These are phyloP conservation scores for Bombus pascuorum DNA, from an alignment of 1,140 invertebrate species.

Conservation along the genomic window DNA sequence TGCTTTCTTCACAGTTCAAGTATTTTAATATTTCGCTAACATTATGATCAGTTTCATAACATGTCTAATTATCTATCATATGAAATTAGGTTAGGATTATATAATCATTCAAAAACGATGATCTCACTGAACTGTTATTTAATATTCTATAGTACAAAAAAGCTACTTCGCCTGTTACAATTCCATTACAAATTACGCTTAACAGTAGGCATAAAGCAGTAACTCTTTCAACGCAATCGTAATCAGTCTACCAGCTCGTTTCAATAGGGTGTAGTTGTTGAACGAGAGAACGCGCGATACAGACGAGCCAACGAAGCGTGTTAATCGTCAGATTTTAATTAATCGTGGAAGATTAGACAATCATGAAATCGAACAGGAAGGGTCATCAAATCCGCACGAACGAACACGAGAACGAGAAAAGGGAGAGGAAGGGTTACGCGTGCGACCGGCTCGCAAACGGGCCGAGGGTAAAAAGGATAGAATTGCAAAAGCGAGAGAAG, in stretches of 20 bases:
- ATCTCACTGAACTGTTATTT: neutral
- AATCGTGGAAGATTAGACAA: slow-evolving; percentile 60
- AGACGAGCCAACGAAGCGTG: neutral
- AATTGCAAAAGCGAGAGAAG: slow-evolving; percentile 68
- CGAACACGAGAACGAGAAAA: slow-evolving; percentile 47
- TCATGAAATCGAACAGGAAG: slow-evolving; percentile 64
- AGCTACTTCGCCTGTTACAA: neutral
- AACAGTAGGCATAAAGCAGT: neutral
- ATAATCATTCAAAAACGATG: neutral
- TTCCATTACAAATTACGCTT: neutral
- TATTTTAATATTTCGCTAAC: no score
- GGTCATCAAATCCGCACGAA: slow-evolving; percentile 68
- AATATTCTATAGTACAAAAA: neutral
- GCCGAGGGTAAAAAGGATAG: slow-evolving; percentile 69
- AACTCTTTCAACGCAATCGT: neutral
- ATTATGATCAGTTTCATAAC: no score
- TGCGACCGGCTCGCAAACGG: slow-evolving; percentile 39
- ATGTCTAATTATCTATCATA: no score
- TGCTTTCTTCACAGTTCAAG: no score
- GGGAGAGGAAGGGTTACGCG: slow-evolving; percentile 59
- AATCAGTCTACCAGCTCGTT: neutral
- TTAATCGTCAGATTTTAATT: slow-evolving; percentile 44
- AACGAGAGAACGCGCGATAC: neutral
- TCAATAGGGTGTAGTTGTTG: neutral
- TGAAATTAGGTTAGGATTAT: neutral